phyloP scores from a whole-genome alignment of 1,140 invertebrate species.

The Diprion similis region DNA sequence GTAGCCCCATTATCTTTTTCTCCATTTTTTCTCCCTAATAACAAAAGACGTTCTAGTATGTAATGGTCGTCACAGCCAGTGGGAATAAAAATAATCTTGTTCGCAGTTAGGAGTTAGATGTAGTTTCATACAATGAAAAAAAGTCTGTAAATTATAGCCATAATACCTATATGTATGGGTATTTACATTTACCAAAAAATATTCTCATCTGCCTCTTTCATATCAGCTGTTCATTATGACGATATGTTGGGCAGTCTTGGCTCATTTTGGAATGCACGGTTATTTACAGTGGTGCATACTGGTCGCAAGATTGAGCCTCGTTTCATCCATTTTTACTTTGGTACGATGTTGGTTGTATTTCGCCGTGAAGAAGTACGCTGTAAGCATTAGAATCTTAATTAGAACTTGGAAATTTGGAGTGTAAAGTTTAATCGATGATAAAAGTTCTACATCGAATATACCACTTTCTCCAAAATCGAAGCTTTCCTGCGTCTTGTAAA shows the following conservation, averaged over 20 bases:
- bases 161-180: not conserved
- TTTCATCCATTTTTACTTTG: slow-evolving; percentile 50
- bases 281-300: slow-evolving; percentile 51
- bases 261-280: slow-evolving; percentile 41
- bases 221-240: slow-evolving; percentile 13
- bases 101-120: no score
- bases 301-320: slow-evolving; percentile 50
- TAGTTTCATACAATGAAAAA: not conserved
- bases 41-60: no score
- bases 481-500: slow-evolving; percentile 45
- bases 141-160: not conserved
- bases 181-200: not conserved
- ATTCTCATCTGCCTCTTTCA: not conserved
- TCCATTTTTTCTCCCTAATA: not conserved
- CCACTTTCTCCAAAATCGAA: slow-evolving; percentile 12
- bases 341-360: slow-evolving; percentile 50
- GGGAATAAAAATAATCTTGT: no score
- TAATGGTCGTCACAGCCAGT: no score
- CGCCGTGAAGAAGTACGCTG: slow-evolving; percentile 49
- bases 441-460: not conserved
- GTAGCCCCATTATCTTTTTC: not conserved
- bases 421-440: not conserved
- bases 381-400: slow-evolving; percentile 38
- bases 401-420: slow-evolving; percentile 26
- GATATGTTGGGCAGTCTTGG: slow-evolving; percentile 46